A percentile compares a stretch with the other conserved stretches of the same genome.
Evolutionary conservation across 2,888 invertebrate genomes (phyloP).

Genomic region (Antitype chi): DNA sequence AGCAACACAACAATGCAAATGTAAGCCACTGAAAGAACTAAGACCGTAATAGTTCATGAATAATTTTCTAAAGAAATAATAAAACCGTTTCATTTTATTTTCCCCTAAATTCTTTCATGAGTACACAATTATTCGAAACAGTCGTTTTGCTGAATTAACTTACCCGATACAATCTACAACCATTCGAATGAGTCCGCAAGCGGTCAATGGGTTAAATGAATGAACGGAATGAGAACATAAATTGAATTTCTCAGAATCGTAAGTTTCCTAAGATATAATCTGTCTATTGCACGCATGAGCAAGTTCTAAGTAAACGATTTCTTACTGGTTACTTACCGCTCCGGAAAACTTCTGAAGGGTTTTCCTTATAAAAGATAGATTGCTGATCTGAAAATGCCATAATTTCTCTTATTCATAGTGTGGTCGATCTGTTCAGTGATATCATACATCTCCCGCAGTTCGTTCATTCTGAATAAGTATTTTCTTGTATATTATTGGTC

Average conservation of each 20-base stretch:
- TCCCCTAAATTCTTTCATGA: not conserved
- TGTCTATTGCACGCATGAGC: constrained; percentile 8
- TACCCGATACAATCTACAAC: constrained; percentile 21
- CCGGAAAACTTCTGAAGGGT: constrained; percentile 13
- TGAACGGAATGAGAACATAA: constrained; percentile 44
- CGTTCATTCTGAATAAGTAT: not conserved
- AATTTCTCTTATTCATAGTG: constrained; percentile 11
- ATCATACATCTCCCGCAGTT: constrained; percentile 5
- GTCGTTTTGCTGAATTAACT: not conserved
- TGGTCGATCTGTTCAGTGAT: constrained; percentile 1
- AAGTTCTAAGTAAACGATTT: constrained; percentile 38
- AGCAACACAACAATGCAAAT: not conserved
- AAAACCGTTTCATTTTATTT: not conserved
- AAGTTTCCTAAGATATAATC: constrained; percentile 47
- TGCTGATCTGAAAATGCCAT: constrained; percentile 21
- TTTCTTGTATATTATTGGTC: not conserved
- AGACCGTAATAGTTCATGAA: constrained; percentile 5
- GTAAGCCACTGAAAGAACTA: not conserved
- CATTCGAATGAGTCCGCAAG: not conserved
- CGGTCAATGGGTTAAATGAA: constrained; percentile 52
- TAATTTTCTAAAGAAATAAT: not conserved
- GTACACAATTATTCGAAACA: not conserved
- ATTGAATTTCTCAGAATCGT: constrained; percentile 41
- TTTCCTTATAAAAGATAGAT: constrained; percentile 29
- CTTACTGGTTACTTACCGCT: constrained; percentile 10